Evolutionary conservation across 2,888 invertebrate species (phyloP).

Genomic region (Xestoiulus laeticollis): DNA sequence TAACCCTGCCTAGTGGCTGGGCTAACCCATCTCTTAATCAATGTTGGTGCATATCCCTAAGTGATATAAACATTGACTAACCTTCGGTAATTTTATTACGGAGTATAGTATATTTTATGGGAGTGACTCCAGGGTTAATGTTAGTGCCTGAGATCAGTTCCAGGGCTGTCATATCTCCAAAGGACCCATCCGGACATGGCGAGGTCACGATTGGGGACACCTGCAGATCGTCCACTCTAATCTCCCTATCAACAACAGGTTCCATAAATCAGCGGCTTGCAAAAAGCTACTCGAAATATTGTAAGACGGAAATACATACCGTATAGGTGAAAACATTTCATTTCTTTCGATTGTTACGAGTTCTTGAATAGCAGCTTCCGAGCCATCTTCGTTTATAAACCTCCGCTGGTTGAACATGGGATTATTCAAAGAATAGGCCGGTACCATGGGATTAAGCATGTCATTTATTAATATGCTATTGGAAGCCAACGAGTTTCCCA

Average conservation of each 20-base stretch:
- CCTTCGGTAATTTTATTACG: neutral
- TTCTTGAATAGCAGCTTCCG: neutral
- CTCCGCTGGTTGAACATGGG: neutral
- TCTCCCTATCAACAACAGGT: neutral
- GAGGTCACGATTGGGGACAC: conserved; percentile 44
- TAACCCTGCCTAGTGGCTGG: too few relatives aligned
- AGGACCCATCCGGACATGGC: conserved; percentile 52
- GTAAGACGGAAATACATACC: neutral
- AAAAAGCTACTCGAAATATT: neutral
- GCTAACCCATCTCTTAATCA: too few relatives aligned
- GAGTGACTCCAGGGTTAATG: conserved; percentile 60
- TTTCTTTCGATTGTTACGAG: neutral
- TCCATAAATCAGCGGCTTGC: neutral
- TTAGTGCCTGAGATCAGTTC: conserved; percentile 61
- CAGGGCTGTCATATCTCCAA: conserved; percentile 61
- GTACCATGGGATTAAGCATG: neutral
- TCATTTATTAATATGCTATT: neutral
- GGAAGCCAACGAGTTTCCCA: neutral
- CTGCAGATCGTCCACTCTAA: conserved; percentile 52
- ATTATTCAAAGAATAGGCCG: neutral
- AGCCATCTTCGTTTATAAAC: neutral
- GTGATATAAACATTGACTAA: too few relatives aligned
- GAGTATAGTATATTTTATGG: conserved; percentile 58
- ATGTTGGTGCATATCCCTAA: too few relatives aligned
- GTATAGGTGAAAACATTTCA: conserved; percentile 36